These are phyloP conservation scores for Benthosema pterotum DNA, from an alignment of 2,797 vertebrate genomes.

Conservation along the genomic window DNA sequence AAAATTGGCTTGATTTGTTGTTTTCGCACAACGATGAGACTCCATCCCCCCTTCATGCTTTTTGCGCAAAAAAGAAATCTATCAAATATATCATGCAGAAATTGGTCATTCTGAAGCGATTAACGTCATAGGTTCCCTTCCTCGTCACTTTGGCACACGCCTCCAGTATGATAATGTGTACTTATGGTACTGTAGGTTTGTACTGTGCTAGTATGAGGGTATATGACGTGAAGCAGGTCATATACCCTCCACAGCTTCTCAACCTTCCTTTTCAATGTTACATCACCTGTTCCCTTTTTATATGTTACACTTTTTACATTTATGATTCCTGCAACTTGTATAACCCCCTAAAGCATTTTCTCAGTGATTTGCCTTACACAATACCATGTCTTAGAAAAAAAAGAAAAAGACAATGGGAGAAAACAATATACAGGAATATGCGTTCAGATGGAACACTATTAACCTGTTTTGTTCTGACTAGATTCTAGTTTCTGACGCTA, in stretches of 20 bases:
- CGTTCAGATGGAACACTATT: slow-evolving; percentile 24
- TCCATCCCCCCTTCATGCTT: slow-evolving; percentile 19
- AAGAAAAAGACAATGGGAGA: not conserved
- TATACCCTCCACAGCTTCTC: not conserved
- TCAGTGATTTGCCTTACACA: slow-evolving; percentile 26
- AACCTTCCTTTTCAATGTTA: slow-evolving; percentile 9
- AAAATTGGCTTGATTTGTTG: not conserved
- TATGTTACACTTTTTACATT: slow-evolving; percentile 35
- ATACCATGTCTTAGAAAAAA: slow-evolving; percentile 29
- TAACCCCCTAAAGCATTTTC: slow-evolving; percentile 35
- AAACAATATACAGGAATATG: slow-evolving; percentile 7
- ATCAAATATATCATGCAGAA: slow-evolving; percentile 13
- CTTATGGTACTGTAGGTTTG: slow-evolving; percentile 19
- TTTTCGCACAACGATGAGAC: slow-evolving; percentile 18
- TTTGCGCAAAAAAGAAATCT: slow-evolving; percentile 10
- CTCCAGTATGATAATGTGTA: slow-evolving; percentile 7
- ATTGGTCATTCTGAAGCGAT: slow-evolving; percentile 2
- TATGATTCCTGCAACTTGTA: slow-evolving; percentile 46
- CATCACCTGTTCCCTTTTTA: slow-evolving; percentile 37
- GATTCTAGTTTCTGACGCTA: too few species aligned
- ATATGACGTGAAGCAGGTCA: slow-evolving; percentile 38
- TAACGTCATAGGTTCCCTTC: slow-evolving; percentile 1
- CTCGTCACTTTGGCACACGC: not conserved
- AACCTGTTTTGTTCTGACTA: too few species aligned
- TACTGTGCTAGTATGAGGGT: slow-evolving; percentile 29